phyloP scores from a whole-genome alignment of 2,113 vertebrate genomes.

The Pterophyllum scalare region DNA sequence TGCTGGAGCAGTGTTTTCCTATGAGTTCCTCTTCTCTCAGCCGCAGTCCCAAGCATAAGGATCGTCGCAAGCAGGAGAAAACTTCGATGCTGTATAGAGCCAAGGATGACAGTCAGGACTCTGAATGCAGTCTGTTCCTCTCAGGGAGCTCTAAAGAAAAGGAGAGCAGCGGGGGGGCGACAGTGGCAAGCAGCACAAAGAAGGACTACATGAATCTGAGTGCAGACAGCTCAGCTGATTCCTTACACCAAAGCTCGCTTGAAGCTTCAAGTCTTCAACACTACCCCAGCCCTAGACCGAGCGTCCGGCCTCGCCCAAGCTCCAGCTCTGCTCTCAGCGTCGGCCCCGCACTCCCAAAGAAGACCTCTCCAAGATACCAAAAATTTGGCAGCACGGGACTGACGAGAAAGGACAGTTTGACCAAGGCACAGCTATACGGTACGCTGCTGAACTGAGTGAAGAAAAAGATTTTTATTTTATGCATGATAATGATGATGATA shows the following conservation, averaged over 20 bases:
- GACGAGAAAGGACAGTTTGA: constrained; percentile 96
- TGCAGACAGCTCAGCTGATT: constrained; percentile 88
- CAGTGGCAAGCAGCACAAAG: constrained; percentile 63
- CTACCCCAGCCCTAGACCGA: constrained; percentile 82
- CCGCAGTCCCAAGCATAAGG: constrained; percentile 80
- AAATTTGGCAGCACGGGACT: constrained; percentile 90
- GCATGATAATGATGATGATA: constrained; percentile 63
- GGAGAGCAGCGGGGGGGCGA: constrained; percentile 58
- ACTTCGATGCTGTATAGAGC: constrained; percentile 79
- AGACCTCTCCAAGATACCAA: constrained; percentile 88
- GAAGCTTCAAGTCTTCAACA: constrained; percentile 88
- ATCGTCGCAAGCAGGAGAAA: constrained; percentile 83
- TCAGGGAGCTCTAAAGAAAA: constrained; percentile 87
- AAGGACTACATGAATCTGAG: constrained; percentile 86
- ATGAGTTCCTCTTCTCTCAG: constrained; percentile 72
- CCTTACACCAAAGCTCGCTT: constrained; percentile 87
- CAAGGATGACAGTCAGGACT: constrained; percentile 86
- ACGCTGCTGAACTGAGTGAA: constrained; percentile 91
- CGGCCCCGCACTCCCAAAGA: constrained; percentile 81
- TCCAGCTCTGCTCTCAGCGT: constrained; percentile 76
- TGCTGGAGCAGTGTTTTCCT: constrained; percentile 87
- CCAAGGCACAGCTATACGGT: constrained; percentile 97
- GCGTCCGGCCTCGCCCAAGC: constrained; percentile 67
- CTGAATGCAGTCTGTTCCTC: constrained; percentile 84
- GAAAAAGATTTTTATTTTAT: constrained; percentile 48